phyloP scores from a whole-genome alignment of 2,113 vertebrate species.

The Jaculus jaculus region DNA sequence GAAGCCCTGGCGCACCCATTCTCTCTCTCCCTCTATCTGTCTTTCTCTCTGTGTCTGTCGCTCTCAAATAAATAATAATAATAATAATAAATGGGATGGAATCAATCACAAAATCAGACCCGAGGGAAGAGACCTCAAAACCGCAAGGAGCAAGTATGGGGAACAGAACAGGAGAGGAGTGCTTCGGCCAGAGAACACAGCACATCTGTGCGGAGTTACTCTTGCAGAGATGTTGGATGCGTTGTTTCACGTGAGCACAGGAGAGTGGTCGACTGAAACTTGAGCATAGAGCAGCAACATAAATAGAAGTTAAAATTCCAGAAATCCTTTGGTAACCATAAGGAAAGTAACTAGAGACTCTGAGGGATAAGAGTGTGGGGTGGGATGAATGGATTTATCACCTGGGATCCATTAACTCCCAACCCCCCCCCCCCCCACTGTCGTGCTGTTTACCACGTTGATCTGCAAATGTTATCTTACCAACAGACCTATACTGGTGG shows the following conservation, averaged over 20 bases:
- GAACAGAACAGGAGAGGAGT: background rate
- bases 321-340: background rate
- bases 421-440: no score
- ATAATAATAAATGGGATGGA: no score
- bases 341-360: background rate
- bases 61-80: no score
- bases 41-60: no score
- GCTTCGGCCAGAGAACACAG: background rate
- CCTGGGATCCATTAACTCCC: background rate
- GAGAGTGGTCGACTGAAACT: background rate
- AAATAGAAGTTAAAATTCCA: slow-evolving; percentile 25
- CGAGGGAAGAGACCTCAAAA: background rate
- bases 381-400: background rate
- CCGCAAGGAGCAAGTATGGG: background rate
- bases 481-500: background rate
- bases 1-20: no score
- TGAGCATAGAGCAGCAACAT: background rate
- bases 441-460: background rate
- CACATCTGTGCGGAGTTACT: background rate
- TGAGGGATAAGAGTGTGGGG: background rate
- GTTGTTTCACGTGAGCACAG: background rate
- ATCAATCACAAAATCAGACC: background rate
- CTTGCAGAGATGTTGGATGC: background rate
- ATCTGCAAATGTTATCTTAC: background rate
- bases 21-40: no score